Evolutionary conservation across 2,113 vertebrate species (phyloP).

Genomic region (Dromas ardeola): DNA sequence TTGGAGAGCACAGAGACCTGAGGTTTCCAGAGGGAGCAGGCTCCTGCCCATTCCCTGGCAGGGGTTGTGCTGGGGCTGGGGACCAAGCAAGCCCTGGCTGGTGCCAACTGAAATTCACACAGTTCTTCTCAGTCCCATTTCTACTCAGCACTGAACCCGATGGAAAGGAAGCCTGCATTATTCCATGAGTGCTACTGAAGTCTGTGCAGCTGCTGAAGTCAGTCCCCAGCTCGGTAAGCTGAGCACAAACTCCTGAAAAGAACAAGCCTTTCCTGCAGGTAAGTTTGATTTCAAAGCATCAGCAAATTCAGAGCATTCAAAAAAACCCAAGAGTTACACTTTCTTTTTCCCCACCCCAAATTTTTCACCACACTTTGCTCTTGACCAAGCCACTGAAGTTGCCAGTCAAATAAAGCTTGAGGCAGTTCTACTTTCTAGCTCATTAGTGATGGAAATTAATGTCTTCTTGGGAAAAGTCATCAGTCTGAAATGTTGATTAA

Average conservation of each 20-base stretch:
- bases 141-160: not conserved
- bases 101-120: not conserved
- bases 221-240: not conserved
- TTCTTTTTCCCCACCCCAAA: rapidly evolving
- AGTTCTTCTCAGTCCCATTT: not conserved
- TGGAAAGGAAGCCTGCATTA: not conserved
- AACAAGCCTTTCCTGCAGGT: not conserved
- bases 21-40: not conserved
- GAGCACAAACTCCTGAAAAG: not conserved
- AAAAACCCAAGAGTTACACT: not conserved
- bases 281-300: not conserved
- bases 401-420: not conserved
- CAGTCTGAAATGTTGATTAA: not conserved
- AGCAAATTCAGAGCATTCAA: not conserved
- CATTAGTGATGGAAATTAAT: not conserved
- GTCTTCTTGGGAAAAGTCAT: not conserved
- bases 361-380: not conserved
- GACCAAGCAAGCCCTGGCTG: rapidly evolving
- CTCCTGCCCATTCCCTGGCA: not conserved
- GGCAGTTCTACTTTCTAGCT: not conserved
- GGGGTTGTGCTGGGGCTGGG: not conserved
- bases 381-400: not conserved
- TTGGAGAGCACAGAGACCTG: not conserved
- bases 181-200: not conserved
- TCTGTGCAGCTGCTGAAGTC: not conserved